Evolutionary conservation across 2,797 vertebrate species (phyloP).

Genomic region (Phrynocephalus forsythii): DNA sequence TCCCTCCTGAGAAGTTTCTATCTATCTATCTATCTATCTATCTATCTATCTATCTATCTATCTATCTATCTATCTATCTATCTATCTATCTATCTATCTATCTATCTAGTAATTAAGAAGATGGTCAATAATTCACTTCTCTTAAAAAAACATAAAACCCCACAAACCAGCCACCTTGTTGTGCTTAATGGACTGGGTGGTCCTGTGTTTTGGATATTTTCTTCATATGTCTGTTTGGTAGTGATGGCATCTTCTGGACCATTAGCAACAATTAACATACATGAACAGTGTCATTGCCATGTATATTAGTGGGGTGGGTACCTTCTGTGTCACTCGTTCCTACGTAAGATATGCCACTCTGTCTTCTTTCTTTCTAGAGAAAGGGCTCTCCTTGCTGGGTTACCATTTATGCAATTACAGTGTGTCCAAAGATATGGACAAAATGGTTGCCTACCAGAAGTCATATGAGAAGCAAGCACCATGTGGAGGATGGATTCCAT

Average conservation of each 20-base stretch:
- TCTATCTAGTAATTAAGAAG: neutral
- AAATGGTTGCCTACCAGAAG: conserved; percentile 74
- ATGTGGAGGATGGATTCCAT: conserved; percentile 87
- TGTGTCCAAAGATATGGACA: conserved; percentile 74
- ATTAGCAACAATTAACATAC: neutral
- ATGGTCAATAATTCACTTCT: neutral
- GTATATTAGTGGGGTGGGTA: neutral
- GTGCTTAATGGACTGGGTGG: neutral
- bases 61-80: no score
- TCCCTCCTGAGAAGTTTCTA: neutral
- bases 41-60: no score
- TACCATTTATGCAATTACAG: conserved; percentile 85
- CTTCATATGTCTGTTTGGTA: neutral
- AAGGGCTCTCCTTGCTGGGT: conserved; percentile 80
- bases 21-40: no score
- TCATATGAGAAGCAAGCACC: conserved; percentile 71
- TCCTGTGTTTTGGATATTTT: neutral
- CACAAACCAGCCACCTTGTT: neutral
- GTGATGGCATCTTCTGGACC: neutral
- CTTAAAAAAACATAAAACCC: neutral
- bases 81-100: no score
- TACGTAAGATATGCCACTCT: conserved; percentile 1
- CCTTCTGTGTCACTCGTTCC: neutral
- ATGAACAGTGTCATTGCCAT: neutral
- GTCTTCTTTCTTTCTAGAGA: conserved; percentile 62